Base-by-base conservation (phyloP, 2,797 vertebrate genomes). In the Protosalanx chinensis region DNA sequence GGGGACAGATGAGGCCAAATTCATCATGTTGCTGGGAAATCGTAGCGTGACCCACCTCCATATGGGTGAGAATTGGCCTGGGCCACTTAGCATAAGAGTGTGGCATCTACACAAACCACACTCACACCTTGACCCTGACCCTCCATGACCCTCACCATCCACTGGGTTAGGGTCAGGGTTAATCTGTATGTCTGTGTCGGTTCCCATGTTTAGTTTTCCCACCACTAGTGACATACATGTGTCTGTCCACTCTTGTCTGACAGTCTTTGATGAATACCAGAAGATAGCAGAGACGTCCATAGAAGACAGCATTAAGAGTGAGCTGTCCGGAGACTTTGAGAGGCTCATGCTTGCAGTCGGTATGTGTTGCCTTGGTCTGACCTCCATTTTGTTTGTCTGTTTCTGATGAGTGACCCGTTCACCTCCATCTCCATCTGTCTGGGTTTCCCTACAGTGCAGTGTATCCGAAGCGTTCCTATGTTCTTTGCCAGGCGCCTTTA, bases 281-380 rank as follows among this genome's bases (percentile, higher is more conserved):
- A 95, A 93, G 90, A 92, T 95, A 72, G 88, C 93, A 0, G 96
- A 96, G 83, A 93, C 91, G 79, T 91, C 93, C 0, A 95, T 98
- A 0, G 98, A 98, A 82, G 93, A 95, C 79, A 98, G 96, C 86
- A 95, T 99, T 77, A 94, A 95, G 66, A 93, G 68, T 0, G 98
- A 99, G 84, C 92, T 98, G 64, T 99, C 98, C 0, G 97, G 97
- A 33, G 96, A 98, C 89, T 95, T 99, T 27, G 95, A 98, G 89
- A 95, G 93, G 82, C 90, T 98, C 74, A 98, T 99, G 97, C 82
- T 99, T 85, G 94, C 98, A 0, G 94, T 98, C 62, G 98, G 98
- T 99, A 90, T 59, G 95, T 6, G 6, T 23, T 20, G 53, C 56
- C 32, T 37, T 32, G 27, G 12, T 5, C 18, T 16, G 51, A n/a